Evolutionary conservation across 2,888 invertebrate species (phyloP), one percentile per base, ranked within the genome.

Genomic region (Standfussiana lucernea): DNA sequence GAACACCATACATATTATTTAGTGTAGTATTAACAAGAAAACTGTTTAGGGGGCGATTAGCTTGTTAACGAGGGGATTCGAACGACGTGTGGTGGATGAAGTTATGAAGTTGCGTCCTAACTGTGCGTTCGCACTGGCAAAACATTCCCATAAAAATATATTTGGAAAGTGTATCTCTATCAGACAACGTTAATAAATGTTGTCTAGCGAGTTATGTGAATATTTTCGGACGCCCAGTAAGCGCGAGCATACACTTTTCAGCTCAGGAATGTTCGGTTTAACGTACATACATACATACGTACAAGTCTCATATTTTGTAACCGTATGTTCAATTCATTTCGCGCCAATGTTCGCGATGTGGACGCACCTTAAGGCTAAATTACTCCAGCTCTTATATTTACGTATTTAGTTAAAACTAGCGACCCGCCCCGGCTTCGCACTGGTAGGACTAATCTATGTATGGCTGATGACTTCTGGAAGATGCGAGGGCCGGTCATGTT

Each of bases 11-110:
- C 32, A 24, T 32, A 68, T 62, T 28, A 75, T 61, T 71, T 37
- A 59, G 35, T 50, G 15, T 13, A 65, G 28, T 50, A 59, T 72
- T 61, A 65, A 77, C 77, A 72, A 68, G 28, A 67, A 21, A 53
- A 53, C n/a, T 37, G 35, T 77, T 53, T 45, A 37, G 50, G 72
- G 32, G 15, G 45, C 37, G 45, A 37, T 42, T 79, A 47, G 62
- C 24, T 65, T 47, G n/a, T 56, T 35, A 56, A 42, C 42, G 65
- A 47, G n/a, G 50, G 50, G 42, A 45, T 37, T 37, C 21, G 32
- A 45, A 80, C 66, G 64, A 40, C 53, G 45, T 65, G 65, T 28
- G n/a, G n/a, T 37, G 32, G 42, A 64, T 40, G 65, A 66, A 72
- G 21, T 10, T 56, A 70, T 18, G 24, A 70, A 70, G 69, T 6